These are phyloP conservation scores for Euspilapteryx auroguttella DNA, from an alignment of 2,888 invertebrate genomes.

Conservation along the genomic window DNA sequence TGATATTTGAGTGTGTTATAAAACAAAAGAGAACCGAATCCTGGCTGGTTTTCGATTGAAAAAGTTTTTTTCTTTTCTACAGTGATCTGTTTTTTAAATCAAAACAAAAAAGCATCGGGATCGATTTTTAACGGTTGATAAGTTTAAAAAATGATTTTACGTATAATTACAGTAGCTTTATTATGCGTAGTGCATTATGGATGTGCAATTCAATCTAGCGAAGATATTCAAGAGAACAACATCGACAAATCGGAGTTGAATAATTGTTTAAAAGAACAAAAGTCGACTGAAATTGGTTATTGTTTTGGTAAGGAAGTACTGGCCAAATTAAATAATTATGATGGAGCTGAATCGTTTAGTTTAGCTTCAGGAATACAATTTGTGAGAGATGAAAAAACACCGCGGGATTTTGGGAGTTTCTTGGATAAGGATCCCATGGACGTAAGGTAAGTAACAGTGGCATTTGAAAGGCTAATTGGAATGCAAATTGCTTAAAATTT, in stretches of 20 bases:
- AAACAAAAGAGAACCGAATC: too few relatives aligned
- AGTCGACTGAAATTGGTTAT: slow-evolving; percentile 52
- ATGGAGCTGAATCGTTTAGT: slow-evolving; percentile 67
- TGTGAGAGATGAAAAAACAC: slow-evolving; percentile 65
- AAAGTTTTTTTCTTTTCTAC: too few relatives aligned
- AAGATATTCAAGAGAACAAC: slow-evolving; percentile 30
- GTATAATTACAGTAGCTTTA: not conserved
- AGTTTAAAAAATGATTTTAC: not conserved
- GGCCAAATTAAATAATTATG: slow-evolving; percentile 65
- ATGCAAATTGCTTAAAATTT: too few relatives aligned
- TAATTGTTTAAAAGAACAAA: slow-evolving; percentile 33
- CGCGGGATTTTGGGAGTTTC: slow-evolving; percentile 67
- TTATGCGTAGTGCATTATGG: too few relatives aligned
- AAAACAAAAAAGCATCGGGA: too few relatives aligned
- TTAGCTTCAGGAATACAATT: slow-evolving; percentile 67
- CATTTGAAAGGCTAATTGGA: too few relatives aligned
- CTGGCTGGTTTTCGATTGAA: too few relatives aligned
- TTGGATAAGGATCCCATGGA: slow-evolving; percentile 75
- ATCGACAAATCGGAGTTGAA: slow-evolving; percentile 32
- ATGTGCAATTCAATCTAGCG: slow-evolving; percentile 18
- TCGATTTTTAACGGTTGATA: too few relatives aligned
- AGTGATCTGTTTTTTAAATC: too few relatives aligned
- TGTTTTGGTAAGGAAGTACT: slow-evolving; percentile 74
- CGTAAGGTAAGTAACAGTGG: slow-evolving; percentile 67
- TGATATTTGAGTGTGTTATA: too few relatives aligned